Evolutionary conservation across 1,140 invertebrate species (phyloP), one percentile per base, ranked within the genome.

Genomic region (Drosophila burlai): DNA sequence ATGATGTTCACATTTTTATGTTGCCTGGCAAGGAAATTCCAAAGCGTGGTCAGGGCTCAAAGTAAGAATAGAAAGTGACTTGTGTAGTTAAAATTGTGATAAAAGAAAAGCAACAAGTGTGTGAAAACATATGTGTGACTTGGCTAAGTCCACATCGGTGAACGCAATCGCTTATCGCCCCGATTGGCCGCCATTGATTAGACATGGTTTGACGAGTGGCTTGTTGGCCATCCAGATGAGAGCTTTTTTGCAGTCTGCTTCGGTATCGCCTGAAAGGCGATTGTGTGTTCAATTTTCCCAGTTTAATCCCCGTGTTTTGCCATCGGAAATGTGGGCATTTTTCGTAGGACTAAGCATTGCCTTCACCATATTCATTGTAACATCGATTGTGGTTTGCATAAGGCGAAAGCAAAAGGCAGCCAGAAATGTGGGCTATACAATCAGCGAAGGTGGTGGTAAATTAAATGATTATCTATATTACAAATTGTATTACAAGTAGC

Each of bases 371-470:
- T 76, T 85, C 54, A 34, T 82, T 18, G 24, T 82, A 6, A 63
- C 77, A 13, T 52, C 75, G 1, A 58, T 76, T 45, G 63, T 85
- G n/a, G 61, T 80, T 42, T 72, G 42, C 60, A 36, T 85, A 46
- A 58, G 68, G 15, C 75, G 81, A 3, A 66, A 42, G 46, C 69
- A 75, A 6, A 73, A 76, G 21, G 71, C 71, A 2, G 47, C 52
- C 5, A 15, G 38, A 52, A 82, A 80, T 81, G 52, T 69, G 21
- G 81, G 85, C 46, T 76, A 84, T 58, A 58, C 58, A 9, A 72
- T 90, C 34, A 47, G 21, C 29, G 75, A 85, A 16, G 57, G 67
- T n/a, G 47, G 24, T 65, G 80, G 83, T 79, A 80, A 84, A 58
- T 45, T 36, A 47, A 10, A 3, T 16, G 0, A 10, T 13, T 16